Conservation (phyloP, 2,888 invertebrate genomes). For the Hybos culiciformis region DNA sequence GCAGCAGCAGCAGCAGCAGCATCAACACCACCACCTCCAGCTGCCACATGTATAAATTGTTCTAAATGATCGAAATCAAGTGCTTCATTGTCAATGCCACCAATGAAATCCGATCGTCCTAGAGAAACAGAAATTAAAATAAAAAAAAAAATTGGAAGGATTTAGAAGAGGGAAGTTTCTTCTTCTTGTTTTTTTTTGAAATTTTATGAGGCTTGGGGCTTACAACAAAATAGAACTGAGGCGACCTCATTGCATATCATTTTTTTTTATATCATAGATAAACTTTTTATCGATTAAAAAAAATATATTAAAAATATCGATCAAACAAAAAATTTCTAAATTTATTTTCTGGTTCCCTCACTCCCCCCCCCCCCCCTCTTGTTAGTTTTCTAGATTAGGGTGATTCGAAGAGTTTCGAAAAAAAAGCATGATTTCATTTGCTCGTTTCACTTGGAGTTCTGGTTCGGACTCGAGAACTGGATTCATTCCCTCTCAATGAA, state of each 20-base stretch:
- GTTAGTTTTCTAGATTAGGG: too few relatives aligned
- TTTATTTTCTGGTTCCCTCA: too few relatives aligned
- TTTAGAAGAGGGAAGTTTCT: not conserved
- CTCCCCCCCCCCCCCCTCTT: too few relatives aligned
- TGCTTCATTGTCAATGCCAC: constrained; percentile 76
- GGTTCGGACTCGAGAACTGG: too few relatives aligned
- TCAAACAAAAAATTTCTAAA: not conserved
- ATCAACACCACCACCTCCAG: constrained; percentile 28
- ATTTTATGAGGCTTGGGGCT: not conserved
- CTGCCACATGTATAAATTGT: constrained; percentile 61
- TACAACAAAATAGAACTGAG: not conserved
- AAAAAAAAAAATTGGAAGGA: not conserved
- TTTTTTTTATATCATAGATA: not conserved
- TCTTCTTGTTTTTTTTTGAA: not conserved
- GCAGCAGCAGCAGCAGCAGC: constrained; percentile 13
- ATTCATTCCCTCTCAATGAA: too few relatives aligned
- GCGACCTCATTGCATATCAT: not conserved
- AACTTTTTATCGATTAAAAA: not conserved
- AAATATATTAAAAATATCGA: not conserved
- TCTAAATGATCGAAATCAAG: constrained; percentile 69
- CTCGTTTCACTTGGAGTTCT: too few relatives aligned
- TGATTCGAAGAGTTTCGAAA: too few relatives aligned
- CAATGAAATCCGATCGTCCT: constrained; percentile 70
- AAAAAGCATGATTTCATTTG: too few relatives aligned
- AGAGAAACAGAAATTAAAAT: constrained; percentile 19